Base-by-base conservation (phyloP, 2,797 vertebrate genomes). In the Smutsia gigantea region DNA sequence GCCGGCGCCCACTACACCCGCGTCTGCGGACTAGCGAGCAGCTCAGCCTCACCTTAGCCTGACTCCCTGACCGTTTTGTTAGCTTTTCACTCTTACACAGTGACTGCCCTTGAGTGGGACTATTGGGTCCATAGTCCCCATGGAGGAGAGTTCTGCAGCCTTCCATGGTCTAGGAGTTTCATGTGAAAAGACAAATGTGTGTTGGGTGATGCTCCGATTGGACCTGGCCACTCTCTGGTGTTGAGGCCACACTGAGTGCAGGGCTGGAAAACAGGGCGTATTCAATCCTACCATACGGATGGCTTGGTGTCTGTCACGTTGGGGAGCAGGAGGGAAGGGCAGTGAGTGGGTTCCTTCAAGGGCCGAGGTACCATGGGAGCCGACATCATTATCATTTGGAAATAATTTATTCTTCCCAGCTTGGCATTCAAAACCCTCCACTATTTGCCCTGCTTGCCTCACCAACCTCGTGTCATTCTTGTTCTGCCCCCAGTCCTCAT, bases 351-450 rank as follows among this genome's bases (percentile, higher is more conserved):
- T 72, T 87, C 29, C 46, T 46, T n/a, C 23, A 64, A 4, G 63
- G 9, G 27, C 1, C 4, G 14, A 11, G 5, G 27, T 61, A 51
- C 27, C 2, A 0, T 0, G 8, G 23, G 66, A 63, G 12, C 21
- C 19, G 29, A 13, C 21, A 31, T 39, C 14, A 2, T 7, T 46
- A 1, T 53, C 14, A 17, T 37, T 6, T 91, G 68, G 79, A 82
- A 87, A 34, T 10, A 55, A 17, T 39, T 46, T 14, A 39, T 84
- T 84, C 39, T 53, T 42, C 31, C 25, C 42, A 18, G 25, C 0
- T 21, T 57, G 29, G 66, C 39, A 1, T 55, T 66, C 46, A 46
- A 82, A 18, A 13, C 29, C 49, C 74, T 71, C 31, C 12, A 15
- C 9, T 57, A 1, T 53, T 27, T 34, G 1, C 34, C 64, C 1